These are phyloP conservation scores for Druon quercuslanigerum DNA, from an alignment of 1,140 invertebrate genomes.

Conservation along the genomic window DNA sequence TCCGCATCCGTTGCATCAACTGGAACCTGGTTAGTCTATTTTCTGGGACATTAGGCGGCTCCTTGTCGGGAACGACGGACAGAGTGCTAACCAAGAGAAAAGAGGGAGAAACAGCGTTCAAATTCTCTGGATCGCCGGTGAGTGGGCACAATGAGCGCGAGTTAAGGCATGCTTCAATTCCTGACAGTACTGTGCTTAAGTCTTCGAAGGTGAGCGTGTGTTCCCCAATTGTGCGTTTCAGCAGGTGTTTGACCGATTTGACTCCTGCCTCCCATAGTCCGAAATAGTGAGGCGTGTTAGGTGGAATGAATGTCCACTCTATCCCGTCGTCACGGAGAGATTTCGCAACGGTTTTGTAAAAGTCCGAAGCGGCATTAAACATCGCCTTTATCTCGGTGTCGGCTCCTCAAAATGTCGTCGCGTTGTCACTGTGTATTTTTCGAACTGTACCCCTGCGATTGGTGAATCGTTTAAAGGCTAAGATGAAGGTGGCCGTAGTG, in stretches of 20 bases:
- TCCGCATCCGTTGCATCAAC: conserved; percentile 39
- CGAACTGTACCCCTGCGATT: conserved; percentile 12
- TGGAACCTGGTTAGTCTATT: no score
- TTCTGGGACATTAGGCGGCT: conserved; percentile 7
- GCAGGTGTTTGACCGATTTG: conserved; percentile 36
- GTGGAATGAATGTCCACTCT: conserved; percentile 38
- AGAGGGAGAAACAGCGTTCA: conserved; percentile 40
- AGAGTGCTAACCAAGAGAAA: conserved; percentile 46
- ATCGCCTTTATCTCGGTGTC: conserved; percentile 25
- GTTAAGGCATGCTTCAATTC: conserved; percentile 54
- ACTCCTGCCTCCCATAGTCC: conserved; percentile 43
- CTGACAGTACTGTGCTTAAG: conserved; percentile 36
- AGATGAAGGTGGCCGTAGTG: conserved; percentile 55
- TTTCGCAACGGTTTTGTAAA: background rate
- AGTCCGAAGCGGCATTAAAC: conserved; percentile 20
- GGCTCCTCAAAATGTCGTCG: conserved; percentile 29
- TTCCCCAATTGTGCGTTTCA: conserved; percentile 31
- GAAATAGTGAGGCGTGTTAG: conserved; percentile 37
- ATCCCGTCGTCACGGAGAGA: background rate
- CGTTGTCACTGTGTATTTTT: conserved; percentile 31
- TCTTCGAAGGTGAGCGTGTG: conserved; percentile 45
- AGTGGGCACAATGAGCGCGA: no score
- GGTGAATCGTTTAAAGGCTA: conserved; percentile 49
- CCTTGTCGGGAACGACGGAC: conserved; percentile 13
- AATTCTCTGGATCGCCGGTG: conserved; percentile 41